Base-by-base conservation (phyloP, 1,140 invertebrate species). In the Ips typographus region DNA sequence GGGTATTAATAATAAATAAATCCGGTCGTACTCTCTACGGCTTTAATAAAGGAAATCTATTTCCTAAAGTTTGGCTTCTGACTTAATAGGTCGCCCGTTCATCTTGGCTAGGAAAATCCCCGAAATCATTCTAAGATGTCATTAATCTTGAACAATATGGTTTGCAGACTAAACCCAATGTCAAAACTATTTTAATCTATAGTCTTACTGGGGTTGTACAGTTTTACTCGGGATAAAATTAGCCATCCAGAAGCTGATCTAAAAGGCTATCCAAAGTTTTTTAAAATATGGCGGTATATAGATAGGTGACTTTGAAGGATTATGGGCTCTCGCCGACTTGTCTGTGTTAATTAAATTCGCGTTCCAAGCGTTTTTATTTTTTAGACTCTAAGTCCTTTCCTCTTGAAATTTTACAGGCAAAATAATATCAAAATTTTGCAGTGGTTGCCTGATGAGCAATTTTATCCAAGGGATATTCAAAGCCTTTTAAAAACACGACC, bases 171-270 rank as follows among this genome's bases (percentile, higher is more conserved):
- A 69, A 70, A 72, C 68, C 62, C 59, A 70, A 72, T 70, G 71
- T 72, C 71, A 69, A 70, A 69, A 69, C 67, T 72, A 72, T 70
- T 72, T 72, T 72, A 72, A 70, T 72, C 63, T 70, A 64, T 70
- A 53, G 61, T 65, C 62, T 69, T 65, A 62, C 59, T 61, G 40
- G 57, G 57, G 65, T 66, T 69, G 52, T 65, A 66, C 71, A 64
- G 62, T 61, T 70, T 69, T 60, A 49, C 56, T 63, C 42, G 40
- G 52, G 63, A 70, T 68, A 69, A 72, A 60, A 70, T 72, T 64
- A 72, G 59, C 65, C 61, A 60, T 51, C 60, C 49, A 66, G 53
- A 42, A 52, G 65, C 47, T 42, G 47, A 68, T 56, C 40, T 68
- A 68, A 68, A 68, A 60, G 65, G 57, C 65, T 43, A 57, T 47